These are phyloP conservation scores for Yponomeuta cagnagella DNA, from an alignment of 2,888 invertebrate genomes.

Conservation along the genomic window DNA sequence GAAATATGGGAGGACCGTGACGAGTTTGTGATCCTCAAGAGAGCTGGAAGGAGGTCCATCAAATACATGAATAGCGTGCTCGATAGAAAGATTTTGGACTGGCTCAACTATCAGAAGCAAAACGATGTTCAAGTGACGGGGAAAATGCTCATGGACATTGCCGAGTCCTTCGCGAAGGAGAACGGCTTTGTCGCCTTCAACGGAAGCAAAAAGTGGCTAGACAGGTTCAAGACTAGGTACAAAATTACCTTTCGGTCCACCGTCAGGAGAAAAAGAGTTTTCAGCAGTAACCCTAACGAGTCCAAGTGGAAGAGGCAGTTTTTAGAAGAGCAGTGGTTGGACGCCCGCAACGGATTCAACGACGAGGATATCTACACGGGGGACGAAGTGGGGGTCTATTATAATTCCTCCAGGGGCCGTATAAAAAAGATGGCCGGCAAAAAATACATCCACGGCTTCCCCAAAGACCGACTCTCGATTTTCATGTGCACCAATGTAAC, in stretches of 20 bases:
- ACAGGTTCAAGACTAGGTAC: slow-evolving; percentile 40
- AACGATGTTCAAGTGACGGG: slow-evolving; percentile 35
- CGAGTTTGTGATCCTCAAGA: slow-evolving; percentile 32
- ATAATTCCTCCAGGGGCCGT: slow-evolving; percentile 40
- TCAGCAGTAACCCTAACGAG: slow-evolving; percentile 27
- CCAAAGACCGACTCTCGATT: slow-evolving; percentile 37
- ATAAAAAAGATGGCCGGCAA: slow-evolving; percentile 38
- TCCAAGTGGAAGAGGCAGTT: slow-evolving; percentile 43
- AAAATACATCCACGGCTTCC: slow-evolving; percentile 40
- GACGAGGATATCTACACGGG: slow-evolving; percentile 43
- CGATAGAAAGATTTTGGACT: slow-evolving; percentile 34
- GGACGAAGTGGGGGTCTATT: slow-evolving; percentile 41
- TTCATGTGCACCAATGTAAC: slow-evolving; percentile 40
- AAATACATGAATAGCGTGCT: slow-evolving; percentile 37
- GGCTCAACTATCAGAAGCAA: slow-evolving; percentile 33
- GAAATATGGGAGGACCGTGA: slow-evolving; percentile 44
- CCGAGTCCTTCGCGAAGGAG: slow-evolving; percentile 38
- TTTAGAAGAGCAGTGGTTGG: slow-evolving; percentile 42
- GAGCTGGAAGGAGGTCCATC: slow-evolving; percentile 27
- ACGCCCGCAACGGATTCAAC: slow-evolving; percentile 31
- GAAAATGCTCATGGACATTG: slow-evolving; percentile 37
- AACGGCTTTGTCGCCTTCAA: slow-evolving; percentile 39
- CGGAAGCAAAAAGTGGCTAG: slow-evolving; percentile 44
- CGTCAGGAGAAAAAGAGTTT: slow-evolving; percentile 28
- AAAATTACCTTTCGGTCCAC: slow-evolving; percentile 32